A percentile compares a stretch with the other conserved stretches of the same genome.
Evolutionary conservation across 37 sponge, comb jelly and placozoan species (phyloP).

Genomic region (Aphrocallistes beatrix): DNA sequence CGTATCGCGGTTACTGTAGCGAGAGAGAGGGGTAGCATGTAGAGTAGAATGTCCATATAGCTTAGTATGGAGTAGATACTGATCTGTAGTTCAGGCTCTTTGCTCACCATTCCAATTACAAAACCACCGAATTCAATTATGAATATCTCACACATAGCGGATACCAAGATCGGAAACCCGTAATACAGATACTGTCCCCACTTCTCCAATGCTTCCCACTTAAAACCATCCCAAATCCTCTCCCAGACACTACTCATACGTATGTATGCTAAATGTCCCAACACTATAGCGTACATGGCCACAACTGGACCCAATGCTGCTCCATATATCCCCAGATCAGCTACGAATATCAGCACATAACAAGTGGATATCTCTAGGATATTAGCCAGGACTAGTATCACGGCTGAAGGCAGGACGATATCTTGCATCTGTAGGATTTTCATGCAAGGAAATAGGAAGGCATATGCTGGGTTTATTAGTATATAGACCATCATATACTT

Average conservation of each 20-base stretch:
- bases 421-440: too few relatives aligned
- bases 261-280: neutral
- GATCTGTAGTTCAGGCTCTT: neutral
- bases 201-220: neutral
- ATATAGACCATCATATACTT: too few relatives aligned
- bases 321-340: neutral
- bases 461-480: too few relatives aligned
- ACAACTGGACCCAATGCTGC: neutral
- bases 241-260: neutral
- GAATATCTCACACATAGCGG: neutral
- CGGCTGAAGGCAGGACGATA: too few relatives aligned
- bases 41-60: neutral
- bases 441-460: too few relatives aligned
- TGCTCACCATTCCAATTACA: neutral
- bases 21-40: neutral
- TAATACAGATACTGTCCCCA: neutral
- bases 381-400: too few relatives aligned
- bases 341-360: neutral
- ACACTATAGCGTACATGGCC: neutral
- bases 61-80: neutral
- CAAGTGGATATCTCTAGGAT: neutral
- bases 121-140: constrained; percentile 15
- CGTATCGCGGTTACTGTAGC: neutral
- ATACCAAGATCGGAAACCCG: neutral
- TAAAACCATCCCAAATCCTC: constrained; percentile 14